Percentiles rank a stretch among this genome's conserved stretches.
phyloP scores from a whole-genome alignment of 2,888 invertebrate species.

The Xestia ashworthii region DNA sequence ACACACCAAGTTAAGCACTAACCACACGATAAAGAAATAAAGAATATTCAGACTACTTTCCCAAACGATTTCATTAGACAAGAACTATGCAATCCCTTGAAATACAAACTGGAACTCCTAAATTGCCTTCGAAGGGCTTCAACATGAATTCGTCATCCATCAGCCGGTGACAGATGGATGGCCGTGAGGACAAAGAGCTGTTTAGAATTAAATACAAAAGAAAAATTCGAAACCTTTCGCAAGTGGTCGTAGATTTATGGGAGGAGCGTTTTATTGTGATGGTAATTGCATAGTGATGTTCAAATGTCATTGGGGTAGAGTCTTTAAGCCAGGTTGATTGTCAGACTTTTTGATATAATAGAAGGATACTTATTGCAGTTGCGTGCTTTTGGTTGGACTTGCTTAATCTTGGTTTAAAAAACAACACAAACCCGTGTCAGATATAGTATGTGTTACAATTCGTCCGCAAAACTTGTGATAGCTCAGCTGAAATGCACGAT shows the following conservation, averaged over 20 bases:
- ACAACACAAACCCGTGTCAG: not conserved
- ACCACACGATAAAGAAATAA: too few relatives aligned
- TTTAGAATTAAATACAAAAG: constrained; percentile 75
- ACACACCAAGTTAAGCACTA: too few relatives aligned
- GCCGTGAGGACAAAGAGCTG: constrained; percentile 74
- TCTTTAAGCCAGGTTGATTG: not conserved
- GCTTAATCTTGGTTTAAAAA: not conserved
- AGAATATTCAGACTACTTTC: not conserved
- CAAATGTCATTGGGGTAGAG: constrained; percentile 24
- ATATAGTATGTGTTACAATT: too few relatives aligned
- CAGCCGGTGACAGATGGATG: constrained; percentile 76
- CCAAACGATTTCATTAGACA: not conserved
- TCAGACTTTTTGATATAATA: not conserved
- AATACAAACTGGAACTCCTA: constrained; percentile 31
- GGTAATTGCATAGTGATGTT: constrained; percentile 56
- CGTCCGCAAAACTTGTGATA: too few relatives aligned
- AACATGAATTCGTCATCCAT: constrained; percentile 77
- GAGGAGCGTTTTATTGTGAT: constrained; percentile 49
- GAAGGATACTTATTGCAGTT: not conserved
- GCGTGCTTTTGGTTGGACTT: not conserved
- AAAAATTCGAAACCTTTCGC: constrained; percentile 61
- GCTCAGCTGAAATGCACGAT: too few relatives aligned
- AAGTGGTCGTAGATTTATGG: constrained; percentile 59
- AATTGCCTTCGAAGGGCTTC: constrained; percentile 69
- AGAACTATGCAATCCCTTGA: constrained; percentile 1